phyloP scores from a whole-genome alignment of 2,797 vertebrate genomes.

The Xenops minutus region DNA sequence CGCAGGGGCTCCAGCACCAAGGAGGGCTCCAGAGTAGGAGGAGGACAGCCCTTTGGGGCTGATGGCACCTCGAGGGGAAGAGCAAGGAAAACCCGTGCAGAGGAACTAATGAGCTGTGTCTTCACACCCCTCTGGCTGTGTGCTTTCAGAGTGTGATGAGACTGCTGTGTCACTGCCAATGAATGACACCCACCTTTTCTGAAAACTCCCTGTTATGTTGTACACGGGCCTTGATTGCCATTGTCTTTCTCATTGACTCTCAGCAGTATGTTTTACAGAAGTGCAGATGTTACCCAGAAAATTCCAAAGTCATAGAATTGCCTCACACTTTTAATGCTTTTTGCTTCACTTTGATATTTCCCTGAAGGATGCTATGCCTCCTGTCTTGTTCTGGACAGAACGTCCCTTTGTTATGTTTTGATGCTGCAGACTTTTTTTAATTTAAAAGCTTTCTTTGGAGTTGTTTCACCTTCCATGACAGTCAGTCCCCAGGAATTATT shows the following conservation, averaged over 20 bases:
- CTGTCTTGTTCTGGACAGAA: not conserved
- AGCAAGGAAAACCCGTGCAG: not conserved
- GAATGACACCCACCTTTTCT: not conserved
- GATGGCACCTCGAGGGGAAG: not conserved
- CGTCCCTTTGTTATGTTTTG: not conserved
- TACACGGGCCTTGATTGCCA: not conserved
- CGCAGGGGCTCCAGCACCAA: not conserved
- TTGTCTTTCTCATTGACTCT: not conserved
- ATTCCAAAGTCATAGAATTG: not conserved
- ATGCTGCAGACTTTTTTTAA: not conserved
- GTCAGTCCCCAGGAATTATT: not conserved
- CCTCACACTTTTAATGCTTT: not conserved
- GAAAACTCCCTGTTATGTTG: not conserved
- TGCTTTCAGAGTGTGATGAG: not conserved
- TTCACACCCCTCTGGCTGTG: rapidly evolving
- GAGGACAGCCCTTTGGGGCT: not conserved
- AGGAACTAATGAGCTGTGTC: not conserved
- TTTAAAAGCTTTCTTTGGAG: not conserved
- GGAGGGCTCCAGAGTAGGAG: not conserved
- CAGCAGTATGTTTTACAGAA: not conserved
- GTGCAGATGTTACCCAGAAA: not conserved
- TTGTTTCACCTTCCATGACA: not conserved
- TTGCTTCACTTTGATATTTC: not conserved
- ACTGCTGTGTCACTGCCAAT: not conserved
- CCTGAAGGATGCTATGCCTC: not conserved